Evolutionary conservation across 2,888 invertebrate species (phyloP).

Genomic region (Machimus rusticus): DNA sequence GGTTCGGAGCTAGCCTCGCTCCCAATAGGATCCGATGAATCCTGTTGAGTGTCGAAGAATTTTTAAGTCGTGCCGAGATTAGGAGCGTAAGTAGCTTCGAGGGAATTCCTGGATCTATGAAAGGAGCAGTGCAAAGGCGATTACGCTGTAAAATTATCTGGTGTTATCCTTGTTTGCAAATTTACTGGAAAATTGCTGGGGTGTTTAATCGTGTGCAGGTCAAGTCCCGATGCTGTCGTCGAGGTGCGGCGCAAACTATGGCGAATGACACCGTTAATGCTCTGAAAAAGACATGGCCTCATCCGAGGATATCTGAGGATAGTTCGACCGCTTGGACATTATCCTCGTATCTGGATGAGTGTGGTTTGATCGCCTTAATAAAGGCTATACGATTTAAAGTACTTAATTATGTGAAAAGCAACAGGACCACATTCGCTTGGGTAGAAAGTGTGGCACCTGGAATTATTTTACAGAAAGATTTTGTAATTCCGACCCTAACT

Average conservation of each 20-base stretch:
- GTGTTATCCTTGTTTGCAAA: slow-evolving; percentile 41
- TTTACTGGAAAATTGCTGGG: slow-evolving; percentile 31
- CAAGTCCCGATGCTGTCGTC: neutral
- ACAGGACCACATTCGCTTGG: neutral
- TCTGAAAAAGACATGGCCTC: neutral
- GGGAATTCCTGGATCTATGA: slow-evolving; percentile 12
- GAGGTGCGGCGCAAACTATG: neutral
- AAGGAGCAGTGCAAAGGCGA: slow-evolving; percentile 18
- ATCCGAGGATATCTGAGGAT: neutral
- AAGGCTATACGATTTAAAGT: neutral
- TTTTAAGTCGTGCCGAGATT: slow-evolving; percentile 29
- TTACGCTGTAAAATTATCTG: slow-evolving; percentile 36
- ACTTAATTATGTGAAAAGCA: neutral
- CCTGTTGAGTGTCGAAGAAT: slow-evolving; percentile 5
- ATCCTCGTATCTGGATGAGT: neutral
- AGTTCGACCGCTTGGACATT: neutral
- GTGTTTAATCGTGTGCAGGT: slow-evolving; percentile 5
- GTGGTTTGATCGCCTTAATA: neutral
- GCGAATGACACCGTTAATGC: neutral
- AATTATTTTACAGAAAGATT: neutral
- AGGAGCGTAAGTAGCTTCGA: slow-evolving; percentile 30
- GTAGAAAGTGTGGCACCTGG: neutral
- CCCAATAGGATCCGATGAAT: neutral
- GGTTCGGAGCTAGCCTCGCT: neutral
- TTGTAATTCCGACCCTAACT: neutral